phyloP scores from a whole-genome alignment of 2,113 vertebrate genomes.

The Genyomyrus donnyi region DNA sequence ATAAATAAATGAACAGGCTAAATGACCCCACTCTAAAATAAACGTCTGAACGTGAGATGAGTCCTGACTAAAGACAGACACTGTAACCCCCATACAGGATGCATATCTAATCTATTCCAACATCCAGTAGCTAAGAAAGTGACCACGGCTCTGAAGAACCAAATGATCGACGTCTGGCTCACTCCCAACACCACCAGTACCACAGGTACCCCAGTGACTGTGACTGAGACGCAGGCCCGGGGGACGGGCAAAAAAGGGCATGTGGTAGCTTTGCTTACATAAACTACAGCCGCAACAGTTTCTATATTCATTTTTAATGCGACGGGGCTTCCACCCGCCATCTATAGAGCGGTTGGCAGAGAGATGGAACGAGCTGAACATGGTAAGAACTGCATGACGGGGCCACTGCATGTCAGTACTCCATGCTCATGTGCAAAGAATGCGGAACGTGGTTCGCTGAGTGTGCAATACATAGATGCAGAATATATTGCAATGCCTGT shows the following conservation, averaged over 20 bases:
- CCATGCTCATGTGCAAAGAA: background rate
- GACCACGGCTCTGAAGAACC: background rate
- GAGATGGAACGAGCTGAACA: constrained; percentile 57
- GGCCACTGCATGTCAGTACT: background rate
- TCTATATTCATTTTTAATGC: constrained; percentile 73
- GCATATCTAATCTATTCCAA: background rate
- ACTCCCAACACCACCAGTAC: constrained; percentile 3
- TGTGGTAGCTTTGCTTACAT: constrained; percentile 63
- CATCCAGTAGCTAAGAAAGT: background rate
- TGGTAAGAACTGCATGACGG: background rate
- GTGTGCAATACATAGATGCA: background rate
- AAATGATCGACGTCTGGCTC: background rate
- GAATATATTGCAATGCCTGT: background rate
- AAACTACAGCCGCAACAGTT: constrained; percentile 71
- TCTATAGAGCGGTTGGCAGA: constrained; percentile 57
- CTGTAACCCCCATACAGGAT: background rate
- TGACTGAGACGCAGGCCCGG: constrained; percentile 50
- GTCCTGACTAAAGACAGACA: background rate
- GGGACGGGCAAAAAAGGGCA: constrained; percentile 21
- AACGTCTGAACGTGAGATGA: background rate
- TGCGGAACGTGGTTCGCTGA: background rate
- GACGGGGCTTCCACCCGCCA: constrained; percentile 59
- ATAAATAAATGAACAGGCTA: background rate
- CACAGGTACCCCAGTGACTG: constrained; percentile 45
- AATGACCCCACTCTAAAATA: background rate